Conservation (phyloP, 2,888 invertebrate species). For the Andrena hattorfiana region DNA sequence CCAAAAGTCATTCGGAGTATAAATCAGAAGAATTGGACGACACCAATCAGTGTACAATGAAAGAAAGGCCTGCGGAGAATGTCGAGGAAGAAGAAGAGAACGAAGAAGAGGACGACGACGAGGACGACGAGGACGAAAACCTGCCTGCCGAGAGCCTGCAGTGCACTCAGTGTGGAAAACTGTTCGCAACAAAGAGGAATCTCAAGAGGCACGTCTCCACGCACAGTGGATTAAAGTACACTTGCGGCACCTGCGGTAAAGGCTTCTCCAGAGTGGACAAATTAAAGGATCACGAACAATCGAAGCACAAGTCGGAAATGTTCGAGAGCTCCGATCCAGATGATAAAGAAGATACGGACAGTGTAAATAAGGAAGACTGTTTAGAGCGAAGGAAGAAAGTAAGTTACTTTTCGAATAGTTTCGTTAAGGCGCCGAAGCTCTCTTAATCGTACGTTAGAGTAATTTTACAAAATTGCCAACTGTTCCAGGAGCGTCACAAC, state of each 20-base stretch:
- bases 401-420: conserved; percentile 24
- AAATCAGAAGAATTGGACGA: conserved; percentile 52
- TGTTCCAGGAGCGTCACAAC: conserved; percentile 77
- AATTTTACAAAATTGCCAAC: not conserved
- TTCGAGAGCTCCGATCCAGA: conserved; percentile 77
- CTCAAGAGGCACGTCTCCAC: conserved; percentile 81
- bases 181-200: conserved; percentile 80
- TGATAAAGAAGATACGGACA: conserved; percentile 77
- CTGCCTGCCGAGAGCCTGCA: conserved; percentile 77
- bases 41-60: conserved; percentile 32
- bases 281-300: conserved; percentile 80
- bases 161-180: conserved; percentile 81
- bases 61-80: conserved; percentile 47
- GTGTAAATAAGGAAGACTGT: conserved; percentile 70
- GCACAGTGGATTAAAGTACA: conserved; percentile 80
- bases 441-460: not conserved
- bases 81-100: conserved; percentile 64
- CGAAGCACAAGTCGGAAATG: conserved; percentile 79
- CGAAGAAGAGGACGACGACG: conserved; percentile 71
- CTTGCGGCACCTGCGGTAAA: conserved; percentile 79
- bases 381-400: conserved; percentile 77
- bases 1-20: conserved; percentile 77
- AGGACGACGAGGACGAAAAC: conserved; percentile 70
- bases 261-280: conserved; percentile 81
- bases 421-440: not conserved